Conservation (phyloP, 2,113 vertebrate genomes). For the Eptatretus burgeri region DNA sequence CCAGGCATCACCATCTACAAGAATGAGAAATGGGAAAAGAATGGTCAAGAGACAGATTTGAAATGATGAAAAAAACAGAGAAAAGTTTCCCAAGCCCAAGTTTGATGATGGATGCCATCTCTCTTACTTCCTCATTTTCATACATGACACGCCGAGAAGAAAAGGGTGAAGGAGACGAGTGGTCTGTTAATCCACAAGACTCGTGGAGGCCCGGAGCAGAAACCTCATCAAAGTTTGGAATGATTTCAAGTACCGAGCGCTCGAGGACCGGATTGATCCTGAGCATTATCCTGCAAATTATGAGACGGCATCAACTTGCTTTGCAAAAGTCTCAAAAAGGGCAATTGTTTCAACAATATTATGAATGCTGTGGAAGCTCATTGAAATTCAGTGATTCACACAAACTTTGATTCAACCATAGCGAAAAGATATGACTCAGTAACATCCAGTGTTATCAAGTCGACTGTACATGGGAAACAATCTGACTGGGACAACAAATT, state of each 20-base stretch:
- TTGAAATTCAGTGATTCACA: not conserved
- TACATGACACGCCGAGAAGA: constrained; percentile 73
- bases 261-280: constrained; percentile 17
- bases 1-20: constrained; percentile 62
- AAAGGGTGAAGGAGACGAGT: constrained; percentile 43
- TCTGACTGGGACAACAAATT: too few relatives aligned
- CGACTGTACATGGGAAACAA: too few relatives aligned
- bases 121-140: constrained; percentile 44
- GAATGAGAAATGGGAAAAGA: not conserved
- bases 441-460: too few relatives aligned
- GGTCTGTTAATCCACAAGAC: constrained; percentile 34
- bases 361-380: not conserved
- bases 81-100: not conserved
- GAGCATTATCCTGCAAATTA: constrained; percentile 17
- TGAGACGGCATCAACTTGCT: not conserved
- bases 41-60: not conserved
- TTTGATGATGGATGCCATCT: not conserved
- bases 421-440: too few relatives aligned
- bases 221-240: constrained; percentile 17
- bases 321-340: too few relatives aligned
- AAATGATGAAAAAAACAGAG: not conserved
- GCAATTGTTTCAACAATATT: not conserved
- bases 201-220: constrained; percentile 36
- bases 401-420: too few relatives aligned
- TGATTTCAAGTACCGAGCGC: constrained; percentile 14